phyloP scores from a whole-genome alignment of 2,888 invertebrate species.

The Priocnemis perturbator region DNA sequence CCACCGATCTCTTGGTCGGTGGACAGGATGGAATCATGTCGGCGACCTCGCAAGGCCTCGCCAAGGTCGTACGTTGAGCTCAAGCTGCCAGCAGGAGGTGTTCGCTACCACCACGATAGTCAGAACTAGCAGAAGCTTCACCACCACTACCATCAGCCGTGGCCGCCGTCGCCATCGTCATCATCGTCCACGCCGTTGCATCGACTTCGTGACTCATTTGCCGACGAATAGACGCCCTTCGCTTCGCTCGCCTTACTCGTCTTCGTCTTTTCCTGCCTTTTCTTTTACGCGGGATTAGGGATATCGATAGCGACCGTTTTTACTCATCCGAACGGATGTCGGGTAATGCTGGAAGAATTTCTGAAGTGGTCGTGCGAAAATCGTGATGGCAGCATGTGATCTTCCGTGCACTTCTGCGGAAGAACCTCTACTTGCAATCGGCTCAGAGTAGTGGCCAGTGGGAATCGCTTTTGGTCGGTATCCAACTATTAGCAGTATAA shows the following conservation, averaged over 20 bases:
- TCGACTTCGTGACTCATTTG: conserved; percentile 70
- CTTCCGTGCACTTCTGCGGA: too few relatives aligned
- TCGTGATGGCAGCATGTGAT: too few relatives aligned
- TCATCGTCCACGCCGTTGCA: conserved; percentile 30
- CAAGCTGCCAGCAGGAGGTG: conserved; percentile 61
- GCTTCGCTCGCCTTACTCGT: not conserved
- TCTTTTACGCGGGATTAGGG: conserved; percentile 2
- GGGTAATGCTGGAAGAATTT: too few relatives aligned
- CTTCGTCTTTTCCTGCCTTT: not conserved
- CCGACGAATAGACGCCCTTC: conserved; percentile 55
- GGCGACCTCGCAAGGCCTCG: conserved; percentile 74
- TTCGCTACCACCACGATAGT: conserved; percentile 48
- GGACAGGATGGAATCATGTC: conserved; percentile 69
- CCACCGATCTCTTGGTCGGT: conserved; percentile 41
- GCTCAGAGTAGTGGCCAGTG: too few relatives aligned
- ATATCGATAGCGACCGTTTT: not conserved
- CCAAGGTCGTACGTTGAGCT: conserved; percentile 74
- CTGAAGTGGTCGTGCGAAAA: too few relatives aligned
- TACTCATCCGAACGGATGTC: not conserved
- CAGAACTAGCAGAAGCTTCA: conserved; percentile 23
- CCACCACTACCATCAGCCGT: conserved; percentile 38
- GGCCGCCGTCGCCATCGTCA: conserved; percentile 39
- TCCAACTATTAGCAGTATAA: not conserved
- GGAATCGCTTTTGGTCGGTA: too few relatives aligned
- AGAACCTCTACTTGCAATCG: too few relatives aligned